These are phyloP conservation scores for Labrus mixtus DNA, from an alignment of 2,113 vertebrate genomes.

Conservation along the genomic window DNA sequence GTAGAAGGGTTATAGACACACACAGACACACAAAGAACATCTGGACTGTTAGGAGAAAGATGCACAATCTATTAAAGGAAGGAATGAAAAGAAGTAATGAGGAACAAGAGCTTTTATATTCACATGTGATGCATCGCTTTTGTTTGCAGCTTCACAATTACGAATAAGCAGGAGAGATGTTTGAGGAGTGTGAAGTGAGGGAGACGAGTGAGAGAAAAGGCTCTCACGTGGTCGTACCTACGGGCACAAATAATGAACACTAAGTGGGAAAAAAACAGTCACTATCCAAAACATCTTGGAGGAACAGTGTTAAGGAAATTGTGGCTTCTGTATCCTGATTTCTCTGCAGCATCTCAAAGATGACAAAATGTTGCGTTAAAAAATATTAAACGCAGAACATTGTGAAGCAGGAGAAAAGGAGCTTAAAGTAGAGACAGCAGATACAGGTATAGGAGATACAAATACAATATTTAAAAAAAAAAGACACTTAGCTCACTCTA, in stretches of 20 bases:
- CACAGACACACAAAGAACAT: too few relatives aligned
- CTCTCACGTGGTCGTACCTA: not conserved
- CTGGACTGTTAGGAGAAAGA: too few relatives aligned
- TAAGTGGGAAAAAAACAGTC: not conserved
- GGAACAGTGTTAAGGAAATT: not conserved
- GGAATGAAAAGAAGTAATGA: not conserved
- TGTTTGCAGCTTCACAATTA: constrained; percentile 9
- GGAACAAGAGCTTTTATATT: not conserved
- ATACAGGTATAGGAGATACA: not conserved
- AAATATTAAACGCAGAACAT: too few relatives aligned
- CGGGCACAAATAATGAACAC: not conserved
- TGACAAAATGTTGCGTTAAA: too few relatives aligned
- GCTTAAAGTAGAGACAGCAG: not conserved
- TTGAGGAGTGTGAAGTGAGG: not conserved
- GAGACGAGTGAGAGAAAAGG: not conserved
- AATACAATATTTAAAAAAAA: not conserved
- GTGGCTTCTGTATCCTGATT: not conserved
- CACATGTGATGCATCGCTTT: constrained; percentile 2
- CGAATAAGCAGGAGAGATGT: not conserved
- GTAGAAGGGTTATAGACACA: too few relatives aligned
- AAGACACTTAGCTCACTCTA: not conserved
- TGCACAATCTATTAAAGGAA: too few relatives aligned
- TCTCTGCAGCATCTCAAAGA: not conserved
- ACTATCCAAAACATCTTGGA: not conserved
- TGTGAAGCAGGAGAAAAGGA: not conserved